Evolutionary conservation across 2,888 invertebrate species (phyloP).

Genomic region (Agrotis puta): DNA sequence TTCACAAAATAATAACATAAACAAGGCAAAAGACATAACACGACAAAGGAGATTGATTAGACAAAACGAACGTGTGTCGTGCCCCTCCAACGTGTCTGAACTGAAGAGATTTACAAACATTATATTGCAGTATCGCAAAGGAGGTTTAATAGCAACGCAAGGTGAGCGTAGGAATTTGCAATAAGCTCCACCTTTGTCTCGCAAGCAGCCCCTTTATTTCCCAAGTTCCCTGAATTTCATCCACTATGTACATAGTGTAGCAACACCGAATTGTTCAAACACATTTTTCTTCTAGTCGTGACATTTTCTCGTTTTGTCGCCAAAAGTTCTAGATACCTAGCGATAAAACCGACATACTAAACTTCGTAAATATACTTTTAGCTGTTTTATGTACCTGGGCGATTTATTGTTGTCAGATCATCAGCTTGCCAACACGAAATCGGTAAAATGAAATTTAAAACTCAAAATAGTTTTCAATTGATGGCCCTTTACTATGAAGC

Average conservation of each 20-base stretch:
- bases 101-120: conserved; percentile 70
- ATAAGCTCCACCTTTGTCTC: conserved; percentile 88
- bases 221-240: conserved; percentile 86
- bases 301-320: conserved; percentile 68
- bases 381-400: conserved; percentile 40
- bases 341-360: conserved; percentile 58
- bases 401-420: conserved; percentile 37
- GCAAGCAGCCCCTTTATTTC: conserved; percentile 81
- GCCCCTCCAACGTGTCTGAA: conserved; percentile 31
- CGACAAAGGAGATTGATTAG: conserved; percentile 55
- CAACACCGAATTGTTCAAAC: conserved; percentile 74
- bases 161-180: conserved; percentile 88
- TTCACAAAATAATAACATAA: conserved; percentile 5
- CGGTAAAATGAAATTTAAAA: neutral
- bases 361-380: conserved; percentile 52
- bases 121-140: conserved; percentile 78
- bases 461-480: neutral
- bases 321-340: conserved; percentile 63
- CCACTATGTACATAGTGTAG: conserved; percentile 77
- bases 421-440: neutral
- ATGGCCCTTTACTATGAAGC: no score
- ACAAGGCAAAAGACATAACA: conserved; percentile 22
- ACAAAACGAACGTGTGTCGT: conserved; percentile 46
- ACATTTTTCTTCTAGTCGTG: conserved; percentile 76
- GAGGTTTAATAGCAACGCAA: conserved; percentile 83